phyloP scores from a whole-genome alignment of 2,888 invertebrate genomes.

The Hetaerina titia region DNA sequence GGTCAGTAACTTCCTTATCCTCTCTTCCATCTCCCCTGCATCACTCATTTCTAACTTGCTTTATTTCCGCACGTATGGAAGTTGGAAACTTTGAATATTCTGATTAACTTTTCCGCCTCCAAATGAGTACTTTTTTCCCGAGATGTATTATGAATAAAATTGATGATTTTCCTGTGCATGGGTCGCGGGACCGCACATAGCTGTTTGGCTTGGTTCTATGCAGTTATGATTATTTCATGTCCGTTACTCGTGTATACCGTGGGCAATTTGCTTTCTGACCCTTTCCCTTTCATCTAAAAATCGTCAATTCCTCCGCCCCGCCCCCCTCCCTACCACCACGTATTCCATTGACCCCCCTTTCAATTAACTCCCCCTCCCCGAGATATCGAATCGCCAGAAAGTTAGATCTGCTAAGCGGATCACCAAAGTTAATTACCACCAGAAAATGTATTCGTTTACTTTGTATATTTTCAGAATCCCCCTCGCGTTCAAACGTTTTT shows the following conservation, averaged over 20 bases:
- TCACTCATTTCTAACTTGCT: background rate
- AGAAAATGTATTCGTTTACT: background rate
- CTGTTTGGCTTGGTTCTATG: background rate
- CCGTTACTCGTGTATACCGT: background rate
- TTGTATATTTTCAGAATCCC: background rate
- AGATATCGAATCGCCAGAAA: background rate
- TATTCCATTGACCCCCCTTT: background rate
- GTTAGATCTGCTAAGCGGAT: background rate
- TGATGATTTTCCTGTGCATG: background rate
- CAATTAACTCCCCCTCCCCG: background rate
- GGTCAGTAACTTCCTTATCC: background rate
- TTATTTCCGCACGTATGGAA: background rate
- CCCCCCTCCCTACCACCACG: background rate
- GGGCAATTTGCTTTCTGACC: background rate
- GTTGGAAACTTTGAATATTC: background rate
- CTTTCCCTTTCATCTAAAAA: background rate
- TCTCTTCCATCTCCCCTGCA: background rate
- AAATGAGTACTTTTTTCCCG: background rate
- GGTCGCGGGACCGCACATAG: background rate
- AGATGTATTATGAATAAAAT: background rate
- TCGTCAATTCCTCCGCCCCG: background rate
- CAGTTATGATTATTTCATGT: background rate
- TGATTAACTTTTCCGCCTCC: background rate
- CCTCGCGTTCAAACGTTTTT: background rate
- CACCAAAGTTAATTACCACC: background rate